These are phyloP conservation scores for Pygmarrhopalites habei DNA, from an alignment of 1,140 invertebrate genomes.

Conservation along the genomic window DNA sequence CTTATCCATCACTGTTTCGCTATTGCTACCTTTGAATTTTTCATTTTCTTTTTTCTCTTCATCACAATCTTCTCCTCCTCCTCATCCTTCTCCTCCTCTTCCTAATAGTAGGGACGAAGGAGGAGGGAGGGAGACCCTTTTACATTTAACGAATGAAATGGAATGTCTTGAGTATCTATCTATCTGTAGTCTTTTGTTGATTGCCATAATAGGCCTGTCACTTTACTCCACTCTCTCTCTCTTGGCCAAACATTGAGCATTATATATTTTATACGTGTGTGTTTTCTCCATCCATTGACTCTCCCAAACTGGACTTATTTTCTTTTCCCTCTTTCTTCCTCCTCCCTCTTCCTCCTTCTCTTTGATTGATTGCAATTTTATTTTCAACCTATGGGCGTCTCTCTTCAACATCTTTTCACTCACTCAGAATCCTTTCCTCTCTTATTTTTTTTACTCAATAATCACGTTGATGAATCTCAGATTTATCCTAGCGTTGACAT, in stretches of 20 bases:
- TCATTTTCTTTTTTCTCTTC: slow-evolving; percentile 32
- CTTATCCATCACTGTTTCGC: slow-evolving; percentile 33
- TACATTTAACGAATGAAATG: slow-evolving; percentile 18
- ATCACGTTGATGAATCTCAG: not conserved
- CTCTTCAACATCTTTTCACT: not conserved
- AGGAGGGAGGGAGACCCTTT: not conserved
- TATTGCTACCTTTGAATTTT: slow-evolving; percentile 37
- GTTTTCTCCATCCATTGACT: too few species aligned
- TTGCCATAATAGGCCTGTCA: slow-evolving; percentile 35
- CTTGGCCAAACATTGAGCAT: not conserved
- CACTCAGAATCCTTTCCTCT: not conserved
- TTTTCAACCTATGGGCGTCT: not conserved
- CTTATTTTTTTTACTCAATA: not conserved
- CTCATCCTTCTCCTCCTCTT: not conserved
- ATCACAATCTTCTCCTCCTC: slow-evolving; percentile 17
- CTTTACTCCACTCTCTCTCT: slow-evolving; percentile 8
- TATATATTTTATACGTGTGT: too few species aligned
- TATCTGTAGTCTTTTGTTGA: slow-evolving; percentile 21
- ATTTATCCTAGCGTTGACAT: not conserved
- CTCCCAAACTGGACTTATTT: too few species aligned
- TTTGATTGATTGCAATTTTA: not conserved
- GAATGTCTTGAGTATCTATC: slow-evolving; percentile 23
- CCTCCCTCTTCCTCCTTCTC: not conserved
- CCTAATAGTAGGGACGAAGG: not conserved
- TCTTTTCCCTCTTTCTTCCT: not conserved